Conservation (phyloP, 2,797 vertebrate species). For the Numenius phaeopus region DNA sequence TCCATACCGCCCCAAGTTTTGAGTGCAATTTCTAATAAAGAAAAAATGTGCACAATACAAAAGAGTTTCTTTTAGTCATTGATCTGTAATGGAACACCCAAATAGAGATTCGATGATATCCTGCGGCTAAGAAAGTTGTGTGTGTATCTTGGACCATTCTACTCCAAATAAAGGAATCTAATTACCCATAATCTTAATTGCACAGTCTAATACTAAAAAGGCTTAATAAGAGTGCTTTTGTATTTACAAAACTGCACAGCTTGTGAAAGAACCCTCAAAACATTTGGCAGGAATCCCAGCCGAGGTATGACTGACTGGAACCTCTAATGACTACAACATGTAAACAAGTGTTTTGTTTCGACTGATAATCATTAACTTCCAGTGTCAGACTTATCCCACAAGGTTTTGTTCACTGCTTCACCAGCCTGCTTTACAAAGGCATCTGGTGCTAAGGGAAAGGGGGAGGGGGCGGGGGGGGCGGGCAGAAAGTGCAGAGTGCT, state of each 20-base stretch:
- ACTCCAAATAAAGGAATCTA: constrained; percentile 80
- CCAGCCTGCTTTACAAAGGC: constrained; percentile 79
- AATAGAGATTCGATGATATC: constrained; percentile 48
- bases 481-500: constrained; percentile 15
- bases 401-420: constrained; percentile 80
- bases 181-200: constrained; percentile 81
- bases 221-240: constrained; percentile 84
- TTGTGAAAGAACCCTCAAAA: constrained; percentile 86
- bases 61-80: constrained; percentile 21
- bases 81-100: constrained; percentile 56
- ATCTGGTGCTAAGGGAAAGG: constrained; percentile 71
- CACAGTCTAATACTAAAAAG: constrained; percentile 82
- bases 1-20: background rate
- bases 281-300: constrained; percentile 87
- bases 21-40: constrained; percentile 54
- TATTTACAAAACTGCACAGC: constrained; percentile 87
- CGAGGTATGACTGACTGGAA: constrained; percentile 84
- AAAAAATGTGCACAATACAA: constrained; percentile 26
- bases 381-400: constrained; percentile 82
- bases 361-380: constrained; percentile 85
- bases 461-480: background rate
- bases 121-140: constrained; percentile 67
- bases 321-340: constrained; percentile 85
- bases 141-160: constrained; percentile 73
- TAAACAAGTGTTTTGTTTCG: constrained; percentile 87